phyloP scores from a whole-genome alignment of 1,140 invertebrate species.

The Lasaia peninsularis region DNA sequence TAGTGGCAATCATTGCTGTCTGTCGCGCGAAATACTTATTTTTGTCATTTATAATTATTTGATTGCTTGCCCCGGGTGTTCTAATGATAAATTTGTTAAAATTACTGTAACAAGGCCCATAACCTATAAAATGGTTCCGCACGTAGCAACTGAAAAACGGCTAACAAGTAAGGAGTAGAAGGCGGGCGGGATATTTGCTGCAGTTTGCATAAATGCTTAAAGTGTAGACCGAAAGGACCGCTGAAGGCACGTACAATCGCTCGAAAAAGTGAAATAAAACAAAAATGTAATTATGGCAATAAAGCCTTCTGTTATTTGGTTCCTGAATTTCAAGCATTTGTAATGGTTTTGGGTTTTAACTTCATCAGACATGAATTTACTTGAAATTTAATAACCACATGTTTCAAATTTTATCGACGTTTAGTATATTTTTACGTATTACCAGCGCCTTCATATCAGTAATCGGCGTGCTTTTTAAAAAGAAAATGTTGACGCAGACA shows the following conservation, averaged over 20 bases:
- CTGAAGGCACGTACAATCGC: slow-evolving; percentile 48
- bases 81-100: too few relatives aligned
- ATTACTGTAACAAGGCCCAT: slow-evolving; percentile 14
- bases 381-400: not conserved
- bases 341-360: slow-evolving; percentile 1
- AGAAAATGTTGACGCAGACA: too few relatives aligned
- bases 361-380: not conserved
- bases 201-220: slow-evolving; percentile 57
- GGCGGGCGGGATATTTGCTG: slow-evolving; percentile 45
- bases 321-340: slow-evolving; percentile 5
- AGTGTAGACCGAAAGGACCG: slow-evolving; percentile 39
- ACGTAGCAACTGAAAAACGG: slow-evolving; percentile 19
- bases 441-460: too few relatives aligned
- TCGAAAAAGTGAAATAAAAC: slow-evolving; percentile 47
- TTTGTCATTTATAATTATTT: too few relatives aligned
- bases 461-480: too few relatives aligned
- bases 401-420: too few relatives aligned
- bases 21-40: too few relatives aligned
- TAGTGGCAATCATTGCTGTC: too few relatives aligned
- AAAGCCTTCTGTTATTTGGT: slow-evolving; percentile 11
- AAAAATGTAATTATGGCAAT: slow-evolving; percentile 20
- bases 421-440: too few relatives aligned
- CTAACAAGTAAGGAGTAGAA: slow-evolving; percentile 35
- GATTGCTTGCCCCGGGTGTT: too few relatives aligned
- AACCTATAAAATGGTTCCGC: slow-evolving; percentile 17